Evolutionary conservation across 2,113 vertebrate genomes (phyloP).

Genomic region (Sinocyclocheilus maitianheensis): DNA sequence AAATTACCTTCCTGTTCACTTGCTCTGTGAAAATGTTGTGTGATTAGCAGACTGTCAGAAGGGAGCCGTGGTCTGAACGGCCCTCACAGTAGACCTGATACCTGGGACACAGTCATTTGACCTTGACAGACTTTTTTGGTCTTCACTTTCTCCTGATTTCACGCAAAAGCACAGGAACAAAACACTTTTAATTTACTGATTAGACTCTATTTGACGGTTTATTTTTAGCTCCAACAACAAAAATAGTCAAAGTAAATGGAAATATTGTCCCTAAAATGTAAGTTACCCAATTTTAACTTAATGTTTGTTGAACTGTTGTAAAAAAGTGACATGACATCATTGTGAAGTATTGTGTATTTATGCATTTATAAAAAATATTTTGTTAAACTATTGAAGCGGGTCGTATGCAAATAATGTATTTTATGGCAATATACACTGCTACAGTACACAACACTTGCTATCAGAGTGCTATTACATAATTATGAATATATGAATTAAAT

Average conservation of each 20-base stretch:
- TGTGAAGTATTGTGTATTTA: neutral
- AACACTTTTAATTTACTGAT: neutral
- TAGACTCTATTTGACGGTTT: neutral
- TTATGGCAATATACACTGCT: no score
- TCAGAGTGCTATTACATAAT: no score
- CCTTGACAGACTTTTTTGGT: neutral
- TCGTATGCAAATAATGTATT: neutral
- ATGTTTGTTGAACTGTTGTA: no score
- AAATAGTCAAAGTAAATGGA: neutral
- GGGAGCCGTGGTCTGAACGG: neutral
- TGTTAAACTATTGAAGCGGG: neutral
- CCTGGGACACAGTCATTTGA: neutral
- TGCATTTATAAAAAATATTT: neutral
- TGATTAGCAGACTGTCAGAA: slow-evolving; percentile 2
- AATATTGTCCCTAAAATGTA: neutral
- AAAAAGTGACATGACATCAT: no score
- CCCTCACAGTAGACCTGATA: neutral
- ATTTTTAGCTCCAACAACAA: neutral
- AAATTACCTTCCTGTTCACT: slow-evolving; percentile 3
- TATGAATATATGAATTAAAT: no score
- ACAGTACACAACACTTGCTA: no score
- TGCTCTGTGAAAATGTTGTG: slow-evolving; percentile 3
- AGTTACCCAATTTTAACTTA: neutral
- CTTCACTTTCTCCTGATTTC: slow-evolving; percentile 5
- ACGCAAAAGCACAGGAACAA: neutral